Percentiles rank a stretch among this genome's conserved stretches.
Evolutionary conservation across 92 coral and sea anemone species (phyloP).

Genomic region (Zoanthus solanderi): DNA sequence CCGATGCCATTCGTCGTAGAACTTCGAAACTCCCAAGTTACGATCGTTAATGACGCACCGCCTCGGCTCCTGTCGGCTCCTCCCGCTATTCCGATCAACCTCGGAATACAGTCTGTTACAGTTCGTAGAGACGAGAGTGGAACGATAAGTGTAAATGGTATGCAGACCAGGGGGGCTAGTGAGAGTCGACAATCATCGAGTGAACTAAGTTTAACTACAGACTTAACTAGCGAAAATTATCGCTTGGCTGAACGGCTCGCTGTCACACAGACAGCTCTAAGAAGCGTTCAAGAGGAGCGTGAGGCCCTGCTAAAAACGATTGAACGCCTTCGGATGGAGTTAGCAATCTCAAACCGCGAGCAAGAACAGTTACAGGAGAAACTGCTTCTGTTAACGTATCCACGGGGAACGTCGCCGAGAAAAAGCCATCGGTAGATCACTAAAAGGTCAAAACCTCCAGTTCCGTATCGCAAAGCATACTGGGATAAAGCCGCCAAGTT

Average conservation of each 20-base stretch:
- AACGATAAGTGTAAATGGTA: constrained; percentile 66
- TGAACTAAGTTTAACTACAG: constrained; percentile 77
- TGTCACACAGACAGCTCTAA: constrained; percentile 82
- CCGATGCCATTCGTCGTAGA: constrained; percentile 85
- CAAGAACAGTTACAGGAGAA: constrained; percentile 86
- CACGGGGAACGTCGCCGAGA: constrained; percentile 33
- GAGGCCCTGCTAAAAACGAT: constrained; percentile 89
- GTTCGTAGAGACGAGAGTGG: constrained; percentile 78
- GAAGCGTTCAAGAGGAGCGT: constrained; percentile 85
- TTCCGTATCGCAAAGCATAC: no score
- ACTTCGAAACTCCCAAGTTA: constrained; percentile 73
- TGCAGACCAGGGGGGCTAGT: constrained; percentile 34
- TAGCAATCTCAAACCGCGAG: constrained; percentile 91
- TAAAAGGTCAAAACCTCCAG: no score
- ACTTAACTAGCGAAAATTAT: constrained; percentile 76
- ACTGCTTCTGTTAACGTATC: constrained; percentile 25
- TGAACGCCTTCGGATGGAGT: constrained; percentile 86
- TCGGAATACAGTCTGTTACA: constrained; percentile 76
- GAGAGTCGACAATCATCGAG: constrained; percentile 70
- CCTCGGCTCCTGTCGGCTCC: constrained; percentile 86
- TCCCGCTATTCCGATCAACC: constrained; percentile 83
- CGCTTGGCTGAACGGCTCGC: constrained; percentile 86
- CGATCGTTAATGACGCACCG: constrained; percentile 82
- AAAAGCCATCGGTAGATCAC: constrained; percentile 13
- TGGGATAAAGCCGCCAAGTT: no score